Evolutionary conservation across 2,888 invertebrate genomes (phyloP).

Genomic region (Agonum fuliginosum): DNA sequence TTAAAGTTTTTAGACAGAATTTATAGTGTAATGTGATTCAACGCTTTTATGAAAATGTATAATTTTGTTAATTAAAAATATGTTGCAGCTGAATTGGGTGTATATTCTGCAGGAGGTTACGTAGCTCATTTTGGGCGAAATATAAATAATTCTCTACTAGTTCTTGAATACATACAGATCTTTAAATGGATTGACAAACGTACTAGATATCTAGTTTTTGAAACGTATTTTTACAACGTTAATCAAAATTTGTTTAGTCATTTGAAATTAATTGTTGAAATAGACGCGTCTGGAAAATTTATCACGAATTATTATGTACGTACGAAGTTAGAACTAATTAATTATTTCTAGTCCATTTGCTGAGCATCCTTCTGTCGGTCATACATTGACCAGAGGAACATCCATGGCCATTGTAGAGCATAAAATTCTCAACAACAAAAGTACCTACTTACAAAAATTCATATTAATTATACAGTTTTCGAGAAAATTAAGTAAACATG

Average conservation of each 20-base stretch:
- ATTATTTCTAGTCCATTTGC: no score
- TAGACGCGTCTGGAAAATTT: slow-evolving; percentile 66
- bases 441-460: no score
- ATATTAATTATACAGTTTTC: no score
- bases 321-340: not conserved
- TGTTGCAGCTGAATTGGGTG: slow-evolving; percentile 65
- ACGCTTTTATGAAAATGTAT: not conserved
- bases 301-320: slow-evolving; percentile 58
- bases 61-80: no score
- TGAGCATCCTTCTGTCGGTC: no score
- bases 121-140: slow-evolving; percentile 66
- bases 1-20: not conserved
- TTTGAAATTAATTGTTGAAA: slow-evolving; percentile 65
- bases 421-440: no score
- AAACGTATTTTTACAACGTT: slow-evolving; percentile 66
- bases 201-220: slow-evolving; percentile 66
- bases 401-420: not conserved
- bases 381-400: no score
- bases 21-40: not conserved
- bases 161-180: slow-evolving; percentile 64
- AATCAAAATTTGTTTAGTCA: slow-evolving; percentile 67
- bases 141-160: slow-evolving; percentile 65
- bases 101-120: slow-evolving; percentile 67
- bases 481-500: no score
- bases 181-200: slow-evolving; percentile 66